Conservation (phyloP, 2,888 invertebrate genomes). For the Fabriciana adippe region DNA sequence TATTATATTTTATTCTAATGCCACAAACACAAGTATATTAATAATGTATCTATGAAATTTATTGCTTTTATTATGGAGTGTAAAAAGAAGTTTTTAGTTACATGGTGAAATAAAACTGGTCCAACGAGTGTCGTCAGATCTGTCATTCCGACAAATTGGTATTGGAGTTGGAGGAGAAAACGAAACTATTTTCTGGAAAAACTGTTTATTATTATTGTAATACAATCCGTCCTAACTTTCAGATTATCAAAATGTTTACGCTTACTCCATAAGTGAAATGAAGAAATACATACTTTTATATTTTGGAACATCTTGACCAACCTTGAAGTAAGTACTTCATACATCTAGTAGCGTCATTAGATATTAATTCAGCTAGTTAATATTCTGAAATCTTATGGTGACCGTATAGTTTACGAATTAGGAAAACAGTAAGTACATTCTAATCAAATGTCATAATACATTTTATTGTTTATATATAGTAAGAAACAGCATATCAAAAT, state of each 20-base stretch:
- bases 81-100: conserved; percentile 48
- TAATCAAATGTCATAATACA: not conserved
- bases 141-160: conserved; percentile 71
- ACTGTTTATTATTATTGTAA: conserved; percentile 21
- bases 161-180: conserved; percentile 51
- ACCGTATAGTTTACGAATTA: conserved; percentile 35
- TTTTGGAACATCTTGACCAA: conserved; percentile 79
- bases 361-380: conserved; percentile 41
- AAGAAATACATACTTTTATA: conserved; percentile 63
- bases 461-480: not conserved
- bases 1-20: conserved; percentile 44
- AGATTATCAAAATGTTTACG: conserved; percentile 54
- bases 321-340: conserved; percentile 75
- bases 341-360: conserved; percentile 49
- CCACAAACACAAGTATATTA: conserved; percentile 37
- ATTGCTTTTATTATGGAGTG: conserved; percentile 32
- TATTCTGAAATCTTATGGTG: conserved; percentile 32
- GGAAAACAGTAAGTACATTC: not conserved
- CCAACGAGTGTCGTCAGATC: conserved; percentile 76
- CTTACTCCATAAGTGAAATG: conserved; percentile 64
- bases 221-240: conserved; percentile 46
- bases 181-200: conserved; percentile 42
- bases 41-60: conserved; percentile 28
- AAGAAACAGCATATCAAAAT: too few species aligned
- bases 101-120: conserved; percentile 71